phyloP scores from a whole-genome alignment of 37 sponge, comb jelly and placozoan genomes.

The Ianthella basta region DNA sequence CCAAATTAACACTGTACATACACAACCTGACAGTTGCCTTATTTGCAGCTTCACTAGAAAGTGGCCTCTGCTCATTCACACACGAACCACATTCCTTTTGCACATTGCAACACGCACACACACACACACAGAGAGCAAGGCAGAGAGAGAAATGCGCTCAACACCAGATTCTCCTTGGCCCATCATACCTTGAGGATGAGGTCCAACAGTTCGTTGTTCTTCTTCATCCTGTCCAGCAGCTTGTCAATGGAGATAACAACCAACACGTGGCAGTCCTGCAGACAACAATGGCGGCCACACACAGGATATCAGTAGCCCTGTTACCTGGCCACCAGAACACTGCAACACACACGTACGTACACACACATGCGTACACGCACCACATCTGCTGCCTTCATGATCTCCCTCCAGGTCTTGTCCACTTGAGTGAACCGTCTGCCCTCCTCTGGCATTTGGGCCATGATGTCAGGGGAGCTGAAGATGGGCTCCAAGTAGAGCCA shows the following conservation, averaged over 20 bases:
- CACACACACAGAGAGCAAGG: background rate
- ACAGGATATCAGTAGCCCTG: no score
- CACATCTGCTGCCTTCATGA: conserved; percentile 85
- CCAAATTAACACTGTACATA: no score
- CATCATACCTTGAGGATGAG: conserved; percentile 81
- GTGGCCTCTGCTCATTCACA: no score
- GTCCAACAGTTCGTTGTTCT: conserved; percentile 95
- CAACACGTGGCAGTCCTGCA: conserved; percentile 88
- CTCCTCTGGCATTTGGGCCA: conserved; percentile 99
- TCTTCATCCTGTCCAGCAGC: conserved; percentile 92
- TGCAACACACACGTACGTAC: background rate
- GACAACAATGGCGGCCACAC: background rate
- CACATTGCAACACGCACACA: background rate
- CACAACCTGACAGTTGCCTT: no score
- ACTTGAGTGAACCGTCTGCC: conserved; percentile 91
- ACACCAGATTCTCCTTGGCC: background rate
- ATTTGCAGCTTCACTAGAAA: no score
- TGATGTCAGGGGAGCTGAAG: conserved; percentile 99
- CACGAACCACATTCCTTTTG: no score
- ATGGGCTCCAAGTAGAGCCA: conserved; percentile 99
- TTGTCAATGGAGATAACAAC: conserved; percentile 94
- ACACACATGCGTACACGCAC: conserved; percentile 41
- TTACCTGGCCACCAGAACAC: no score
- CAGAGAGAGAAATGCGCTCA: background rate
- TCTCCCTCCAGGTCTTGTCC: conserved; percentile 98